These are phyloP conservation scores for Trichoplusia ni DNA, from an alignment of 1,140 invertebrate species.

Conservation along the genomic window DNA sequence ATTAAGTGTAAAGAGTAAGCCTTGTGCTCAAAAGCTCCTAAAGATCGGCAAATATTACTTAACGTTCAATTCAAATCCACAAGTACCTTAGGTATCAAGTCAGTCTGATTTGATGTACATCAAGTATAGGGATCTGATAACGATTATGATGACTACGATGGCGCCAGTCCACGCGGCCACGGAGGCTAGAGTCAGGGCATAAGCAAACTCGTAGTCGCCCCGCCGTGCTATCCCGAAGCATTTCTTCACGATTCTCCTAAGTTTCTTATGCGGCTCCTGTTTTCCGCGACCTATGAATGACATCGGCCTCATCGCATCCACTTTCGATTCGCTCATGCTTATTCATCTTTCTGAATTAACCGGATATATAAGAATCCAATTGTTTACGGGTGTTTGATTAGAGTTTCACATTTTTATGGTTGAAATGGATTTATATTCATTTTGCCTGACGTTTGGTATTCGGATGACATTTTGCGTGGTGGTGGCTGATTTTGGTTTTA, in stretches of 20 bases:
- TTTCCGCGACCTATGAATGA: no score
- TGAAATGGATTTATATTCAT: neutral
- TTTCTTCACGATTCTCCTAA: neutral
- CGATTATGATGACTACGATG: slow-evolving; percentile 37
- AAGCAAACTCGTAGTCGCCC: neutral
- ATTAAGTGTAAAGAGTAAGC: no score
- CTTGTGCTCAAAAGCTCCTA: no score
- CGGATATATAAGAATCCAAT: no score
- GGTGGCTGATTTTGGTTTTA: neutral
- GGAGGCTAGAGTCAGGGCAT: slow-evolving; percentile 2
- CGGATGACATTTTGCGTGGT: neutral
- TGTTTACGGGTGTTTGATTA: no score
- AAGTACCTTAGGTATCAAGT: slow-evolving; percentile 2
- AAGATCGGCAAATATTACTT: neutral
- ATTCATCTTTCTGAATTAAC: neutral
- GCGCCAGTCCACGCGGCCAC: slow-evolving; percentile 43
- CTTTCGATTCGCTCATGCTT: neutral
- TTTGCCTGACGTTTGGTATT: neutral
- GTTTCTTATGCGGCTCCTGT: neutral
- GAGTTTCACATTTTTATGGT: no score
- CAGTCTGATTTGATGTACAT: slow-evolving; percentile 47
- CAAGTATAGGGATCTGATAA: slow-evolving; percentile 51
- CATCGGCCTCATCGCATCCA: neutral
- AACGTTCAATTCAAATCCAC: no score
- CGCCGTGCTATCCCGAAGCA: neutral